A percentile compares a stretch with the other conserved stretches of the same genome.
These are phyloP conservation scores for Turnix velox DNA, from an alignment of 2,113 vertebrate species.

Conservation along the genomic window DNA sequence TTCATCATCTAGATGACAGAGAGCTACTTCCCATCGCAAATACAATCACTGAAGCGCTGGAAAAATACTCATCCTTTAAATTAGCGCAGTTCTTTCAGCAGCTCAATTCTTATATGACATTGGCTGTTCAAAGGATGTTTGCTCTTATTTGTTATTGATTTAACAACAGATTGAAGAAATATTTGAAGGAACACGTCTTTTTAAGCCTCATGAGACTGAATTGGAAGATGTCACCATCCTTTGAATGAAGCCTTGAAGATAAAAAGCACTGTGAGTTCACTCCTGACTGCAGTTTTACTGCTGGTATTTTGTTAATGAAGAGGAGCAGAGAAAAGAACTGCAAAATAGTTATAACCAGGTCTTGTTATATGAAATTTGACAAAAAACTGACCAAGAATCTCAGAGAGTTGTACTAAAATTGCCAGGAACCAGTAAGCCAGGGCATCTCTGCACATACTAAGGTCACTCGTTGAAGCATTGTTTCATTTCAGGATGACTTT, in stretches of 20 bases:
- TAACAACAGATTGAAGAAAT: not conserved
- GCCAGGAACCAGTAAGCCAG: not conserved
- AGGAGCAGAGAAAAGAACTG: not conserved
- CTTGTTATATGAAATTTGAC: slow-evolving; percentile 52
- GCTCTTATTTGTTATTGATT: not conserved
- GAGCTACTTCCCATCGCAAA: not conserved
- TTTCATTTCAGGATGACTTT: not conserved
- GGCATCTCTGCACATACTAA: not conserved
- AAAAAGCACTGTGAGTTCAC: not conserved
- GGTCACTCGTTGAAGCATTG: not conserved
- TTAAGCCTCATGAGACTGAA: not conserved
- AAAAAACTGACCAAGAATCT: slow-evolving; percentile 37
- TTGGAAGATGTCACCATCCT: not conserved
- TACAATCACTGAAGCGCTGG: accelerated
- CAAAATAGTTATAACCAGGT: slow-evolving; percentile 39
- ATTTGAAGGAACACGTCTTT: not conserved
- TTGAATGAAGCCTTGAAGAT: not conserved
- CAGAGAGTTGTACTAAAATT: not conserved
- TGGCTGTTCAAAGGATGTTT: not conserved
- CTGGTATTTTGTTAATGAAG: slow-evolving; percentile 61
- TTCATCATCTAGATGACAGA: not conserved
- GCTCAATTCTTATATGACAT: not conserved
- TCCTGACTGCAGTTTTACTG: not conserved
- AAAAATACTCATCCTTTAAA: not conserved
- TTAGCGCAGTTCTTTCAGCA: not conserved